These are phyloP conservation scores for Latheticus oryzae DNA, from an alignment of 2,888 invertebrate genomes.

Conservation along the genomic window DNA sequence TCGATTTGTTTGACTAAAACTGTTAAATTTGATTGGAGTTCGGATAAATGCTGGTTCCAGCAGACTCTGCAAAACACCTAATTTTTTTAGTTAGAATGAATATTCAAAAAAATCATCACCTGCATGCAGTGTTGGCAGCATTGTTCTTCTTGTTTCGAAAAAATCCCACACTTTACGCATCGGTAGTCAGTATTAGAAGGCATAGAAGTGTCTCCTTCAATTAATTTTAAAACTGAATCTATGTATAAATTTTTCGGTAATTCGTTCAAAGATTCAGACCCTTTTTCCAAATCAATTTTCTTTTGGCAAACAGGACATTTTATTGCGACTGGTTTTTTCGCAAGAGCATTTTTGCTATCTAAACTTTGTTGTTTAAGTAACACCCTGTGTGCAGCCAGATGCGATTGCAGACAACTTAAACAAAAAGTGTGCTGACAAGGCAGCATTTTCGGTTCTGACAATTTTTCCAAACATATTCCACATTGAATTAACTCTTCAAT, in stretches of 20 bases:
- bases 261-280: constrained; percentile 67
- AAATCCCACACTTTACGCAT: constrained; percentile 63
- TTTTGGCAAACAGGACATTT: constrained; percentile 72
- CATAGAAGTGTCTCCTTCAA: constrained; percentile 59
- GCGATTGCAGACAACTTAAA: constrained; percentile 69
- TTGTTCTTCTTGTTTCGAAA: constrained; percentile 55
- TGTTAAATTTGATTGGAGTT: constrained; percentile 70
- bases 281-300: constrained; percentile 65
- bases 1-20: constrained; percentile 71
- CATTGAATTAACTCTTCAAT: constrained; percentile 73
- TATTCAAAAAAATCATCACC: constrained; percentile 67
- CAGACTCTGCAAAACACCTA: constrained; percentile 73
- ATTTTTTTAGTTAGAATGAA: neutral
- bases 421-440: constrained; percentile 78
- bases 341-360: constrained; percentile 9
- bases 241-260: constrained; percentile 78
- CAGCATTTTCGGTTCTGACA: constrained; percentile 72
- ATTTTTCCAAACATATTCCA: constrained; percentile 70
- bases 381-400: constrained; percentile 54
- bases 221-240: constrained; percentile 70
- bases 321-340: constrained; percentile 43
- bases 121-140: constrained; percentile 72
- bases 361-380: constrained; percentile 37
- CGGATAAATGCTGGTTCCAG: constrained; percentile 71
- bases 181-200: constrained; percentile 44